Evolutionary conservation across 2,888 invertebrate species (phyloP).

Genomic region (Dendrolimus houi): DNA sequence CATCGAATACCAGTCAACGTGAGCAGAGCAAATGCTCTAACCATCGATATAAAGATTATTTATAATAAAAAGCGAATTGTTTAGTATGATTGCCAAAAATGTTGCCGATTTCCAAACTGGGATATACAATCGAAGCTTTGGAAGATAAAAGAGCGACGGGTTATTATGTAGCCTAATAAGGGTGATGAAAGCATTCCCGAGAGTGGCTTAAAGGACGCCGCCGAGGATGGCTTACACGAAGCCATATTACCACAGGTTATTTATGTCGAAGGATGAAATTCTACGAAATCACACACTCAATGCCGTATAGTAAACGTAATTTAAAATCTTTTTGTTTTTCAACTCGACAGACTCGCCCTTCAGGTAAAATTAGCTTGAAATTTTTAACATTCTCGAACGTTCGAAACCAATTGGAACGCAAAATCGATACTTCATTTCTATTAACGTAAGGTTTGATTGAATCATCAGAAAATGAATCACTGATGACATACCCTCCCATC

Average conservation of each 20-base stretch:
- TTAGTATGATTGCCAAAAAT: slow-evolving; percentile 35
- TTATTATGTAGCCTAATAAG: slow-evolving; percentile 67
- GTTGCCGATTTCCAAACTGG: slow-evolving; percentile 57
- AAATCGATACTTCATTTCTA: not conserved
- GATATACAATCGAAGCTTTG: slow-evolving; percentile 59
- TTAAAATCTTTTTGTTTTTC: slow-evolving; percentile 42
- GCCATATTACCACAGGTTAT: slow-evolving; percentile 39
- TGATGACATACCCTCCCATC: not conserved
- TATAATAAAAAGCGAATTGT: not conserved
- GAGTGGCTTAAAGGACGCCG: slow-evolving; percentile 63
- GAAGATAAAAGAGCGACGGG: slow-evolving; percentile 43
- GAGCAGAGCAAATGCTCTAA: not conserved
- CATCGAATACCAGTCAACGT: too few relatives aligned
- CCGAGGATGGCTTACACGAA: slow-evolving; percentile 56
- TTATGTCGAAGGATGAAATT: slow-evolving; percentile 59
- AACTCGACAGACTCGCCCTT: slow-evolving; percentile 26
- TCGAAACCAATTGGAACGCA: not conserved
- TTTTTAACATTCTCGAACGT: slow-evolving; percentile 1
- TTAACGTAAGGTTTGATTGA: not conserved
- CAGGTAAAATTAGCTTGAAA: slow-evolving; percentile 8
- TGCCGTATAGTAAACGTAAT: slow-evolving; percentile 50
- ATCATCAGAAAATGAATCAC: not conserved
- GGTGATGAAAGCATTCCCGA: slow-evolving; percentile 48
- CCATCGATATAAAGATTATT: not conserved
- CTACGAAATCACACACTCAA: slow-evolving; percentile 60